Evolutionary conservation across 2,113 vertebrate species (phyloP), one percentile per base, ranked within the genome.

Genomic region (Fulica atra): DNA sequence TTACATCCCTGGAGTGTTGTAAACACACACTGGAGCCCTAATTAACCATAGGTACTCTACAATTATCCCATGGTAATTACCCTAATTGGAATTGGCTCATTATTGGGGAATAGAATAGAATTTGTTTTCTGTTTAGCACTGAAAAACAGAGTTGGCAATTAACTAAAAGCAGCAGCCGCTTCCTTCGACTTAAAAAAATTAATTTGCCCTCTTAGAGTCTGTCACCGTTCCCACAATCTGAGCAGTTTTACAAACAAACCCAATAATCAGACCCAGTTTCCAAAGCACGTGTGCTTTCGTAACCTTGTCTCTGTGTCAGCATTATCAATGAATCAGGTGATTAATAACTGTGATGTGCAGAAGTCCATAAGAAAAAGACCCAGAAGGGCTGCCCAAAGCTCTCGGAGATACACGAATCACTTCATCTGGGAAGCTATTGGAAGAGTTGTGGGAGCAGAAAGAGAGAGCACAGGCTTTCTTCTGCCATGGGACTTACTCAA

Each of bases 11-110:
- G 61, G 73, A 95, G 95, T 80, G 92, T 46, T 86, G 86, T 93
- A 94, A 96, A 93, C 95, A 96, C 59, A 90, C 86, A 94, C 74
- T 69, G 88, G 86, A 96, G 59, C 60, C 68, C 93, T 96, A 94
- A 97, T 96, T 94, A 97, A 80, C 73, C 77, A 80, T 68, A 97
- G 82, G 90, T 91, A 96, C 87, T 86, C 95, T 91, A 88, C 90
- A 92, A 89, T 95, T 93, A 87, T 91, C 95, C 81, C 35, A 19
- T 88, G 77, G 80, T 86, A 94, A 89, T 76, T 86, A 90, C 38
- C 87, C 93, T 94, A 88, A 93, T 93, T 89, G 84, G 72, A 96
- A 90, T 60, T 77, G 81, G 69, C 72, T 96, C 66, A 51, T 95
- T 88, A 78, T 54, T 46, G 70, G 53, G 28, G 63, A 96, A 83